A percentile compares a stretch with the other conserved stretches of the same genome.
These are phyloP conservation scores for Ceyx margarethae DNA, from an alignment of 2,113 vertebrate species.

Conservation along the genomic window DNA sequence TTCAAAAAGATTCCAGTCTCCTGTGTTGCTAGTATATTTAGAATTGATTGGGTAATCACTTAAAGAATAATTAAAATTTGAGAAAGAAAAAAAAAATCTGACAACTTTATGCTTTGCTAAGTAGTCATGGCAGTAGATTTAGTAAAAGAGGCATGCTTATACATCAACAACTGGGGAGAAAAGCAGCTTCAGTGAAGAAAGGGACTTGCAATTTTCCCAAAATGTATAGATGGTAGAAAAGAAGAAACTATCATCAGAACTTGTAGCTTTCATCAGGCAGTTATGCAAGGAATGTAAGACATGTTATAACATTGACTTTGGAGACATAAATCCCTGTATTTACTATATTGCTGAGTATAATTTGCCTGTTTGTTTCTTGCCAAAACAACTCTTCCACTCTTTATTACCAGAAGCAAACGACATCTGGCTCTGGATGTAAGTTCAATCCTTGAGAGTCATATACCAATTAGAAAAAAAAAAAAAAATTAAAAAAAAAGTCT, in stretches of 20 bases:
- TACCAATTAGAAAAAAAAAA: not conserved
- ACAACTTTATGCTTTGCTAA: not conserved
- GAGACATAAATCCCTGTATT: not conserved
- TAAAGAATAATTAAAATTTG: not conserved
- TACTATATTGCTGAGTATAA: not conserved
- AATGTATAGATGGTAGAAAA: not conserved
- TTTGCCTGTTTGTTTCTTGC: not conserved
- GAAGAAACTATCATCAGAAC: not conserved
- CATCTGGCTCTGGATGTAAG: not conserved
- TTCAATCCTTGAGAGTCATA: not conserved
- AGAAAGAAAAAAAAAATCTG: not conserved
- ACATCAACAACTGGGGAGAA: not conserved
- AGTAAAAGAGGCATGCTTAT: not conserved
- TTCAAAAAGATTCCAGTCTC: not conserved
- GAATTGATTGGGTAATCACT: not conserved
- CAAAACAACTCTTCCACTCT: not conserved
- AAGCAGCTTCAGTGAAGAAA: not conserved
- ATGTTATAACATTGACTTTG: not conserved
- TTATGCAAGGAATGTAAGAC: not conserved
- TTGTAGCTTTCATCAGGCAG: not conserved
- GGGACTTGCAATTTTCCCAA: not conserved
- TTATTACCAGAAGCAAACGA: not conserved
- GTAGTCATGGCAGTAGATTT: not conserved
- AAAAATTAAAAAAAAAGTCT: not conserved
- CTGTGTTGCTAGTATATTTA: not conserved